phyloP scores from a whole-genome alignment of 2,888 invertebrate genomes.

The Cinara cedri region DNA sequence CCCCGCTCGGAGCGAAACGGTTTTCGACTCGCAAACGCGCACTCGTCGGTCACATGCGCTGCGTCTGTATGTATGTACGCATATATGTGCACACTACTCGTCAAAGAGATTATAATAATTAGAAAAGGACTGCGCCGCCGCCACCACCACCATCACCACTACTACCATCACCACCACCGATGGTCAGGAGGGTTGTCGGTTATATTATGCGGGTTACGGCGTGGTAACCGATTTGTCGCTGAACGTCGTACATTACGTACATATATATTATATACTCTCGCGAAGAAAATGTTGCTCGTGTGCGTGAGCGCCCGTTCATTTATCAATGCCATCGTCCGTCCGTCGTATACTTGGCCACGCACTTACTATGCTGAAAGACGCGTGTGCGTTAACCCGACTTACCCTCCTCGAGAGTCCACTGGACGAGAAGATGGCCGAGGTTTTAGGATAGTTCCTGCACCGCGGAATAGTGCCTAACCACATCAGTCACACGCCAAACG shows the following conservation, averaged over 20 bases:
- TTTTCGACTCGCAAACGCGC: neutral
- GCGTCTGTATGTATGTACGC: no score
- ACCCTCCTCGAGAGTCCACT: no score
- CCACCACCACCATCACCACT: no score
- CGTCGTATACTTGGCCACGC: neutral
- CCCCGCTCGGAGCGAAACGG: neutral
- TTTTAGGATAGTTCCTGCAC: neutral
- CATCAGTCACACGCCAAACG: conserved; percentile 35
- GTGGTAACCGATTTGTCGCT: no score
- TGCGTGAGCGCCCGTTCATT: conserved; percentile 14
- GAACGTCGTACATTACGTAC: no score
- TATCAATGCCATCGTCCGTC: conserved; percentile 53
- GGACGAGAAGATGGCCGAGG: no score
- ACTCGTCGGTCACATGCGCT: neutral
- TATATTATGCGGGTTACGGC: no score
- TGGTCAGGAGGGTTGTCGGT: no score
- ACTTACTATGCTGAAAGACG: no score
- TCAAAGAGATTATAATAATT: conserved; percentile 2
- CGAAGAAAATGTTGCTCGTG: no score
- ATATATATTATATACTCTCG: no score
- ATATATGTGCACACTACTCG: neutral
- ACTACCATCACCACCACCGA: no score
- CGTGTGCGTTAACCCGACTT: neutral
- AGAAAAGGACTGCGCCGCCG: neutral
- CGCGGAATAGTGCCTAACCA: neutral